Conservation (phyloP, 2,797 vertebrate genomes). For the Fistularia commersonii region DNA sequence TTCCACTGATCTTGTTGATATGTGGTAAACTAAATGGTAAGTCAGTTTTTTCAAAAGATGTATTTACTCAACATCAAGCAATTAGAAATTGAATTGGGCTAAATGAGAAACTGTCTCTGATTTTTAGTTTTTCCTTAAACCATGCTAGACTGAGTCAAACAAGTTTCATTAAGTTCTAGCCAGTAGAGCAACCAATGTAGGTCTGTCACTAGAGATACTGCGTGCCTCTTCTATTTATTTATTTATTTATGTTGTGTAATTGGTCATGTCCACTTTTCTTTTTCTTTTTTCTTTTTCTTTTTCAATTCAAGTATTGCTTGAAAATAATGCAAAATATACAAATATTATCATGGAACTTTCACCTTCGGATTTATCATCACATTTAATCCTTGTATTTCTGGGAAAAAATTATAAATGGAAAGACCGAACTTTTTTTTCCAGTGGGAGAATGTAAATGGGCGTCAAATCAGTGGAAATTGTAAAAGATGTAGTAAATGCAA, state of each 20-base stretch:
- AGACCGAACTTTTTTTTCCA: no score
- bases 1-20: constrained; percentile 31
- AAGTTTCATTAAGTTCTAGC: constrained; percentile 62
- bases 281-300: constrained; percentile 37
- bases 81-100: constrained; percentile 77
- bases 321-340: neutral
- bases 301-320: neutral
- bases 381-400: no score
- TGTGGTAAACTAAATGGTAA: constrained; percentile 33
- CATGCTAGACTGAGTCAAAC: constrained; percentile 60
- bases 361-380: neutral
- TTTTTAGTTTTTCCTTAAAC: constrained; percentile 72
- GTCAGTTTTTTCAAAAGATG: constrained; percentile 52
- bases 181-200: constrained; percentile 42
- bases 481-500: no score
- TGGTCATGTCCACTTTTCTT: no score
- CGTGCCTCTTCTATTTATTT: no score
- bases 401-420: no score
- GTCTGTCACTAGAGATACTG: constrained; percentile 29
- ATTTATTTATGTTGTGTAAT: no score
- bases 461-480: no score
- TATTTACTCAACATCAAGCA: constrained; percentile 57
- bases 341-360: neutral
- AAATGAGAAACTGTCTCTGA: constrained; percentile 70
- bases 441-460: no score